Evolutionary conservation across 1,140 invertebrate genomes (phyloP).

Genomic region (Sitobion miscanthi): DNA sequence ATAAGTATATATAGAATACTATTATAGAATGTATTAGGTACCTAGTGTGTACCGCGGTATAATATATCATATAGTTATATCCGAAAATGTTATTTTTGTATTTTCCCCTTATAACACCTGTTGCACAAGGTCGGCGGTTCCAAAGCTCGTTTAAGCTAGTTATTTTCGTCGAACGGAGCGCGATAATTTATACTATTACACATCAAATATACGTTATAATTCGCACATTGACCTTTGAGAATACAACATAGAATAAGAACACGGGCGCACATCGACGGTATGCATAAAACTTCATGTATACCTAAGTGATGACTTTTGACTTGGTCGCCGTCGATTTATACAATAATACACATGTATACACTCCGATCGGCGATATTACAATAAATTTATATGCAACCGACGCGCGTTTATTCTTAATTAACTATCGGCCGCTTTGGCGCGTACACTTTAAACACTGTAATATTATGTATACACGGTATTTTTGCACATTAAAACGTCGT

Average conservation of each 20-base stretch:
- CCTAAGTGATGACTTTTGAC: too few relatives aligned
- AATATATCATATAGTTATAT: background rate
- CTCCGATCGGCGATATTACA: background rate
- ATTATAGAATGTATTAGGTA: too few relatives aligned
- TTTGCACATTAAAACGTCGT: background rate
- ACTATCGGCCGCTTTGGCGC: background rate
- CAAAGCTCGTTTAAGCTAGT: background rate
- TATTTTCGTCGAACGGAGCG: background rate
- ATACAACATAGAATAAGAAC: background rate
- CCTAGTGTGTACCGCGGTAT: too few relatives aligned
- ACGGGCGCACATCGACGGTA: too few relatives aligned
- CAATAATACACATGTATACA: background rate
- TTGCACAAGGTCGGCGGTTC: background rate
- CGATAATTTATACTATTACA: background rate
- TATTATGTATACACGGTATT: background rate
- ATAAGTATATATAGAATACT: too few relatives aligned
- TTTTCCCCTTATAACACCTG: background rate
- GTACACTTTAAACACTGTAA: background rate
- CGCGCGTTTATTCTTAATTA: background rate
- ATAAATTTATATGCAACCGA: background rate
- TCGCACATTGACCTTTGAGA: background rate
- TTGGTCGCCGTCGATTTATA: background rate
- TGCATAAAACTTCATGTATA: too few relatives aligned
- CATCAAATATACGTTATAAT: background rate
- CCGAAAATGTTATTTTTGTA: background rate